These are phyloP conservation scores for Gonocerus acuteangulatus DNA, from an alignment of 2,888 invertebrate species.

Conservation along the genomic window DNA sequence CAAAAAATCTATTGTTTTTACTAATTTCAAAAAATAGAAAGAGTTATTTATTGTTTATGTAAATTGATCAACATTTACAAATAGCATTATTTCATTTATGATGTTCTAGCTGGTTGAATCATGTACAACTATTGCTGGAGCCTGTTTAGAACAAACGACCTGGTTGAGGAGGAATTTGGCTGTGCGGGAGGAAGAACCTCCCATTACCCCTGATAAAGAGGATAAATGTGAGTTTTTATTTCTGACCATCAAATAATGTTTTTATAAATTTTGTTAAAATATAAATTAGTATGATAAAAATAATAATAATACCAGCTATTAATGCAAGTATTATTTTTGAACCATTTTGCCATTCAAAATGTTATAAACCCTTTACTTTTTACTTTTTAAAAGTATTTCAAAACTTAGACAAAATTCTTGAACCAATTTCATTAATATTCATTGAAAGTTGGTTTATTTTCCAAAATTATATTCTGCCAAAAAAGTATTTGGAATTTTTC, in stretches of 20 bases:
- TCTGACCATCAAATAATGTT: background rate
- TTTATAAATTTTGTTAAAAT: background rate
- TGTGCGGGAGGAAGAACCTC: slow-evolving; percentile 57
- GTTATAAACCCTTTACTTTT: no score
- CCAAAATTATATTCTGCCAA: no score
- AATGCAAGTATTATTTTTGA: background rate
- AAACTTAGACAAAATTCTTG: no score
- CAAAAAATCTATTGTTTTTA: no score
- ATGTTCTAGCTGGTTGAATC: slow-evolving; percentile 61
- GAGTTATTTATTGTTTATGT: no score
- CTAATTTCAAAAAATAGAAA: no score
- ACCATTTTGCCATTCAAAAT: background rate
- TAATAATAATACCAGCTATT: background rate
- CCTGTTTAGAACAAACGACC: slow-evolving; percentile 82
- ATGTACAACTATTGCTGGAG: slow-evolving; percentile 74
- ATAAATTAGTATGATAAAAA: background rate
- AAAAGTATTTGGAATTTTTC: no score
- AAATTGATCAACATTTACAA: no score
- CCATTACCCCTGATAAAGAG: slow-evolving; percentile 44
- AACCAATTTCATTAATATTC: no score
- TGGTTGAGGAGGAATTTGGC: slow-evolving; percentile 77
- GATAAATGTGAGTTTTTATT: slow-evolving; percentile 38
- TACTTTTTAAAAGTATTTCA: no score
- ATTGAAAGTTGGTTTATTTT: no score
- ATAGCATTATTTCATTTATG: no score